phyloP scores from a whole-genome alignment of 2,113 vertebrate species.

The Synchiropus splendidus region DNA sequence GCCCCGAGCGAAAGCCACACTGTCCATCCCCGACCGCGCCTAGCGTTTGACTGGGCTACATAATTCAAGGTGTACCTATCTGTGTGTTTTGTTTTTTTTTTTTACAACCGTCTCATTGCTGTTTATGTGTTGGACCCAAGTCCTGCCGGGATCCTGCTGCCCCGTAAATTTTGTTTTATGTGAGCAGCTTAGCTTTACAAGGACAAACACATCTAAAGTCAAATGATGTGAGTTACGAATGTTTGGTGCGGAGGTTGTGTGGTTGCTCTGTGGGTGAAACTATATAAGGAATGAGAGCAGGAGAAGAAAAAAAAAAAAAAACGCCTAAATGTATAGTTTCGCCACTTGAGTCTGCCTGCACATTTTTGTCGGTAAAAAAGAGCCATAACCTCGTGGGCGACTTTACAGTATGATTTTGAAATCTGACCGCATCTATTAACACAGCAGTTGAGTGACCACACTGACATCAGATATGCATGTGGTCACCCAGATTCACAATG shows the following conservation, averaged over 20 bases:
- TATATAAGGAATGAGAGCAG: too few species aligned
- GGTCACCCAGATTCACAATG: too few species aligned
- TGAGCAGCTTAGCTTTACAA: conserved; percentile 35
- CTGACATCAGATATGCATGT: too few species aligned
- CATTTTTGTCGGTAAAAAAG: too few species aligned
- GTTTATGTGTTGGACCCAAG: conserved; percentile 37
- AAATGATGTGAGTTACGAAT: conserved; percentile 1
- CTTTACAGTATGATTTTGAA: too few species aligned
- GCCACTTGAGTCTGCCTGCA: too few species aligned
- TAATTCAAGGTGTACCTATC: conserved; percentile 32
- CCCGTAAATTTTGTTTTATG: conserved; percentile 29
- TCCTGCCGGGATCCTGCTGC: conserved; percentile 24
- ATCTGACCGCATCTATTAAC: too few species aligned
- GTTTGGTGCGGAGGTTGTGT: neutral
- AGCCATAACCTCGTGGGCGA: too few species aligned
- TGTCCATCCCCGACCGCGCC: conserved; percentile 28
- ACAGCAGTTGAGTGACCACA: too few species aligned
- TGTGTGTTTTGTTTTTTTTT: conserved; percentile 1
- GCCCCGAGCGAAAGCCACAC: conserved; percentile 27
- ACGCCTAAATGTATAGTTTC: too few species aligned
- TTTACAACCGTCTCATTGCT: conserved; percentile 5
- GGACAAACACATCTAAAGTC: conserved; percentile 17
- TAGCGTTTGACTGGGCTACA: conserved; percentile 30
- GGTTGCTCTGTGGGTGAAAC: neutral
- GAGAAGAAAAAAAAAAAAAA: too few species aligned